Evolutionary conservation across 2,797 vertebrate genomes (phyloP).

Genomic region (Monodelphis domestica): DNA sequence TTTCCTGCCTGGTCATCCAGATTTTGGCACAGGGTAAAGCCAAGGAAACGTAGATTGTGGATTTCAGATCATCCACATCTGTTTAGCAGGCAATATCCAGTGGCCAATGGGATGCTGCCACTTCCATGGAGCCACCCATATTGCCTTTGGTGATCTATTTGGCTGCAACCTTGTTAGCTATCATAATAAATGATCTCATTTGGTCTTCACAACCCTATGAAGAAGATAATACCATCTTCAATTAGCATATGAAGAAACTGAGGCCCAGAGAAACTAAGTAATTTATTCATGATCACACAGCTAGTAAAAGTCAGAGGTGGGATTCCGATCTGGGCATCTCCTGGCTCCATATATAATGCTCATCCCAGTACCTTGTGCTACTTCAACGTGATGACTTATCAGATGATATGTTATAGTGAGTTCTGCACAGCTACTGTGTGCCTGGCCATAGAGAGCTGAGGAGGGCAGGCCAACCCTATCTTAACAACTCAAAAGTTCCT

Average conservation of each 20-base stretch:
- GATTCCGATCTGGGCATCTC: not conserved
- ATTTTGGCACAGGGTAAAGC: not conserved
- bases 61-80: not conserved
- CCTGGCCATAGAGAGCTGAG: not conserved
- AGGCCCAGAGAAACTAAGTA: not conserved
- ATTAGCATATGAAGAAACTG: not conserved
- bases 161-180: not conserved
- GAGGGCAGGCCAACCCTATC: not conserved
- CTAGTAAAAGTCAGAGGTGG: not conserved
- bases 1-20: not conserved
- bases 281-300: not conserved
- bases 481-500: constrained; percentile 30
- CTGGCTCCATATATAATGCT: not conserved
- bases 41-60: not conserved
- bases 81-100: not conserved
- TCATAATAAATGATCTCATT: not conserved
- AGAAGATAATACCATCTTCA: not conserved
- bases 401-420: not conserved
- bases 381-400: not conserved
- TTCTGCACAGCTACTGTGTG: constrained; percentile 18
- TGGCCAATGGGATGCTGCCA: not conserved
- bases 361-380: not conserved
- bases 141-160: not conserved
- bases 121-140: not conserved
- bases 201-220: not conserved